A percentile compares a stretch with the other conserved stretches of the same genome.
phyloP scores from a whole-genome alignment of 2,113 vertebrate genomes.

The Telmatochromis sp. region DNA sequence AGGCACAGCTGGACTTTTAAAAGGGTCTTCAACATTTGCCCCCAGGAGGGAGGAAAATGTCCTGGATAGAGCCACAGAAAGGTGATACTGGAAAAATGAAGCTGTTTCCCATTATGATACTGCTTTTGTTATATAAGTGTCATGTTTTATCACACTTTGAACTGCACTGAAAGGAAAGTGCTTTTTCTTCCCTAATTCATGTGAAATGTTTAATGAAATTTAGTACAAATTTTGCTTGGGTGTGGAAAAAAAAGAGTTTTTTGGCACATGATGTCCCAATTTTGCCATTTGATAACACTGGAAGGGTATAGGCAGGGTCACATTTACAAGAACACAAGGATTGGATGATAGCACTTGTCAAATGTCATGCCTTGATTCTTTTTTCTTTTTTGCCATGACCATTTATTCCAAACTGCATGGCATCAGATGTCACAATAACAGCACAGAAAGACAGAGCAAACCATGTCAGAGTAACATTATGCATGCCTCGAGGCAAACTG shows the following conservation, averaged over 20 bases:
- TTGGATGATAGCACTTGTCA: background rate
- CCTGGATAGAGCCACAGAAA: slow-evolving; percentile 18
- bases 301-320: background rate
- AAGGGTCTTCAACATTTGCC: slow-evolving; percentile 44
- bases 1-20: slow-evolving; percentile 53
- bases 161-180: background rate
- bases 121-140: background rate
- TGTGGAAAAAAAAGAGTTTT: background rate
- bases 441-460: background rate
- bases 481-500: background rate
- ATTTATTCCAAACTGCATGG: background rate
- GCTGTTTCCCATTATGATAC: background rate
- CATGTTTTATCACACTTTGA: background rate
- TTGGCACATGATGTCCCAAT: background rate
- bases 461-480: background rate
- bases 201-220: background rate
- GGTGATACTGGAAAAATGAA: slow-evolving; percentile 20
- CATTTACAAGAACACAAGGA: background rate
- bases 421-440: background rate
- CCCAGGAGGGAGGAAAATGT: slow-evolving; percentile 4
- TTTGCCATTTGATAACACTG: background rate
- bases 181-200: background rate
- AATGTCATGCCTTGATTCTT: background rate
- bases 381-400: background rate
- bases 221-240: background rate